Percentiles rank a stretch among this genome's conserved stretches.
These are phyloP conservation scores for Calycopis cecrops DNA, from an alignment of 1,140 invertebrate genomes.

Conservation along the genomic window DNA sequence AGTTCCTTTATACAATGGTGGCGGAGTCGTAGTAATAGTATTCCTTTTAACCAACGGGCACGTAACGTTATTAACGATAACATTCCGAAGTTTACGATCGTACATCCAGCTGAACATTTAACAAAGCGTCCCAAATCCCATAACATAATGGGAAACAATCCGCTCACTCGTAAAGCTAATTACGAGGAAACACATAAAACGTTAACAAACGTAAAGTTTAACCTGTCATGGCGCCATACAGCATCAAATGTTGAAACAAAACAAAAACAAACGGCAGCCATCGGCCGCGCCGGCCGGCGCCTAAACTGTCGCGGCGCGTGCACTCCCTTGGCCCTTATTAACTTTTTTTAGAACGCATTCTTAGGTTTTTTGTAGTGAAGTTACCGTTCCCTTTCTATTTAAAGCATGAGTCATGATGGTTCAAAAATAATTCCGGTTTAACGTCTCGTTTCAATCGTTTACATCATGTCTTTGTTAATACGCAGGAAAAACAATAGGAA, in stretches of 20 bases:
- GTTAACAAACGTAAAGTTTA: constrained; percentile 42
- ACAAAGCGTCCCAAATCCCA: constrained; percentile 2
- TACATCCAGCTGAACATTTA: background rate
- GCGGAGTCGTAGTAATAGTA: too few relatives aligned
- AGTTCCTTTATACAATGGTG: too few relatives aligned
- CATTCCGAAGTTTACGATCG: background rate
- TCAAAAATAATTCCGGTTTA: background rate
- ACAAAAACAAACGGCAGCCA: constrained; percentile 48
- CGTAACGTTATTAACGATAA: too few relatives aligned
- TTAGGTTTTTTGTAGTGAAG: constrained; percentile 6
- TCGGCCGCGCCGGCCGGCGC: constrained; percentile 47
- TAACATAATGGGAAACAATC: constrained; percentile 16
- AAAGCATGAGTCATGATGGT: constrained; percentile 5
- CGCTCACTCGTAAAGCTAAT: constrained; percentile 33
- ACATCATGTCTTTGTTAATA: background rate
- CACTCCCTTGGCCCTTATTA: constrained; percentile 27
- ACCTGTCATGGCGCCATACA: constrained; percentile 43
- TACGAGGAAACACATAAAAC: constrained; percentile 38
- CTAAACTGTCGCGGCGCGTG: constrained; percentile 61
- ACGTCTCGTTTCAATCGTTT: constrained; percentile 4
- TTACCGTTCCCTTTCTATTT: constrained; percentile 9
- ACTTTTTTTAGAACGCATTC: constrained; percentile 41
- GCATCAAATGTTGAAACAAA: constrained; percentile 27
- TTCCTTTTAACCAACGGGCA: too few relatives aligned
- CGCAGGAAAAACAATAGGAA: too few relatives aligned